Percentiles rank a stretch among this genome's conserved stretches.
Conservation (phyloP, 2,888 invertebrate species). For the Drosophila borealis region DNA sequence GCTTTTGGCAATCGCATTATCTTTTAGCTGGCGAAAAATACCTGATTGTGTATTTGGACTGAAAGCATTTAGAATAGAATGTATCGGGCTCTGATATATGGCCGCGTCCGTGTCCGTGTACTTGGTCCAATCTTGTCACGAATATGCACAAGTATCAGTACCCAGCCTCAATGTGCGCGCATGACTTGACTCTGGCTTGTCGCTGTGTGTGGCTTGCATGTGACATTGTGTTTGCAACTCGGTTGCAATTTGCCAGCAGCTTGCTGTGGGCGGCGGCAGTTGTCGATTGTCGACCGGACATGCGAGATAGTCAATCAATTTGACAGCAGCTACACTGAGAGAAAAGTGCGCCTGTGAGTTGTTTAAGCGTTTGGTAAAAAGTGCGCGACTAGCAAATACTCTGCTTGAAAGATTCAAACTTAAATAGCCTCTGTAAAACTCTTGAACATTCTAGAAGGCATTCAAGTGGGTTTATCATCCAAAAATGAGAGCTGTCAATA, state of each 20-base stretch:
- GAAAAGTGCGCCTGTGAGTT: neutral
- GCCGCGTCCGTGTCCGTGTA: conserved; percentile 31
- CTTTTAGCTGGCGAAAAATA: conserved; percentile 1
- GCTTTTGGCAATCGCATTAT: neutral
- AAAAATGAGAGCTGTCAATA: too few species aligned
- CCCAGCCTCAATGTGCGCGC: conserved; percentile 23
- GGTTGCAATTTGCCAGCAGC: neutral
- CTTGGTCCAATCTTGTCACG: conserved; percentile 76
- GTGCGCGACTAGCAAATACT: too few species aligned
- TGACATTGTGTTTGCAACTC: conserved; percentile 27
- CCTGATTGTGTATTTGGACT: conserved; percentile 2
- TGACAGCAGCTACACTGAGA: neutral
- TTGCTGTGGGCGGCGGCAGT: conserved; percentile 12
- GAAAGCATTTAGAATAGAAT: conserved; percentile 17
- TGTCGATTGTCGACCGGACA: conserved; percentile 21
- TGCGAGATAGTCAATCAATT: conserved; percentile 5
- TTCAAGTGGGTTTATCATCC: too few species aligned
- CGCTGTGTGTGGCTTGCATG: neutral
- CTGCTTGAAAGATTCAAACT: too few species aligned
- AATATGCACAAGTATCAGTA: conserved; percentile 21
- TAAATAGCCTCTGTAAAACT: too few species aligned
- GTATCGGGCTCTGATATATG: conserved; percentile 12
- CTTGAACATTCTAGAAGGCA: too few species aligned
- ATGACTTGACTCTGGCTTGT: conserved; percentile 18
- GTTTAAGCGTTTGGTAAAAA: too few species aligned